Evolutionary conservation across 2,113 vertebrate species (phyloP), one percentile per base, ranked within the genome.

Genomic region (Xiphophorus couchianus): DNA sequence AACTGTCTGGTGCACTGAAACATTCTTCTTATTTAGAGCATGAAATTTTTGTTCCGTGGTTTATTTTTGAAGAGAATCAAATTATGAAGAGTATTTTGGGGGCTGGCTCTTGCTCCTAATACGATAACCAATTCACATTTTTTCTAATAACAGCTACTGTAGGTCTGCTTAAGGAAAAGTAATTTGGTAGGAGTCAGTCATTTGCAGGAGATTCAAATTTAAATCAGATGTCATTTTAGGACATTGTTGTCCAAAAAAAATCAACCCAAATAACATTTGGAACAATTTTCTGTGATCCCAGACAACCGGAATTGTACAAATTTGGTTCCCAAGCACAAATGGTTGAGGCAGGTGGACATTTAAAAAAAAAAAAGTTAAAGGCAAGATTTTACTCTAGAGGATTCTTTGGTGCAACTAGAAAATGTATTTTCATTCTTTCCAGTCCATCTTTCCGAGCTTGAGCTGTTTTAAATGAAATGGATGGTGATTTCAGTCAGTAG

Each of bases 31-130:
- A 64, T 74, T 78, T 62, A 67, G 17, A 80, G 69, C 61, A 51
- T 78, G 31, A 67, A n/a, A 76, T 82, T 63, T 70, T 13, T 30
- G 28, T 81, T 74, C 33, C 42, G 39, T 63, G 60, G 37, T 75
- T 62, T 71, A 62, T 37, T 73, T 72, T 35, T 73, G 14, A 81
- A 73, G 51, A 42, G 10, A 48, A 60, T 13, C 65, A 35, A 31
- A 63, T 81, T 64, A n/a, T 25, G 35, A 4, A 0, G 60, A 66
- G 30, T 37, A 54, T 63, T 68, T 64, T 37, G 61, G n/a, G 64
- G 29, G 33, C 68, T 58, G 27, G 73, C 63, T 66, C 9, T 33
- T 29, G 14, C 37, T 64, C 42, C 15, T 15, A 22, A 62, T 29
- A 81, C 62, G 29, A 17, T 81, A 31, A 35, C 10, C 17, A 69